Evolutionary conservation across 2,888 invertebrate genomes (phyloP), one percentile per base, ranked within the genome.

Genomic region (Dromius quadrimaculatus): DNA sequence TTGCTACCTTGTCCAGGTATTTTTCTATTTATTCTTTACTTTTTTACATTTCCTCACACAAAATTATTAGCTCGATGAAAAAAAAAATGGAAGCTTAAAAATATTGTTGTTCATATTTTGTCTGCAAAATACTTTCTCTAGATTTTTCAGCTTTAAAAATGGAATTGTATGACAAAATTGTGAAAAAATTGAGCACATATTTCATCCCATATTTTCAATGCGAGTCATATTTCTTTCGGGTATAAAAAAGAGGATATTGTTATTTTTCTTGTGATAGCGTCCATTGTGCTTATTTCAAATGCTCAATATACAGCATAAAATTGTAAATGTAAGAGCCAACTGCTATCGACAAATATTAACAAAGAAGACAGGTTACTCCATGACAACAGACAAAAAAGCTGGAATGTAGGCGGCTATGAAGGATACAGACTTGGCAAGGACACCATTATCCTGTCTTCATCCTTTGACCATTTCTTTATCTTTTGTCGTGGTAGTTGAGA

Each of bases 281-380:
- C 43, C n/a, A 43, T 43, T 43, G 19, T 43, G 5, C 43, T 6
- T 15, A 43, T 43, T 43, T 19, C 6, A 5, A 13, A 8, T 5
- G 15, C 15, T 43, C 6, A 17, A 19, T 17, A 43, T n/a, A 43
- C 17, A 43, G 19, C 43, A 43, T 43, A 43, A 43, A 43, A 13
- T 43, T 19, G 17, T 19, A 43, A 17, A 43, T 43, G 19, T 43
- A 43, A 43, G 19, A 43, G 43, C 4, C 17, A 1, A 17, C 17
- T 17, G 43, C n/a, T 2, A 43, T 43, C 17, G 43, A 43, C 3
- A 43, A 17, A n/a, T n/a, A n/a, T n/a, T 43, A 43, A 43, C 43
- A 43, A 43, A 43, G 43, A 43, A 43, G 19, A 19, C 43, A 43
- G 43, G 17, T 43, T 43, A 43, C 17, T 43, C 17, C 17, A 17